A percentile compares a stretch with the other conserved stretches of the same genome.
Evolutionary conservation across 2,797 vertebrate genomes (phyloP).

Genomic region (Fratercula arctica): DNA sequence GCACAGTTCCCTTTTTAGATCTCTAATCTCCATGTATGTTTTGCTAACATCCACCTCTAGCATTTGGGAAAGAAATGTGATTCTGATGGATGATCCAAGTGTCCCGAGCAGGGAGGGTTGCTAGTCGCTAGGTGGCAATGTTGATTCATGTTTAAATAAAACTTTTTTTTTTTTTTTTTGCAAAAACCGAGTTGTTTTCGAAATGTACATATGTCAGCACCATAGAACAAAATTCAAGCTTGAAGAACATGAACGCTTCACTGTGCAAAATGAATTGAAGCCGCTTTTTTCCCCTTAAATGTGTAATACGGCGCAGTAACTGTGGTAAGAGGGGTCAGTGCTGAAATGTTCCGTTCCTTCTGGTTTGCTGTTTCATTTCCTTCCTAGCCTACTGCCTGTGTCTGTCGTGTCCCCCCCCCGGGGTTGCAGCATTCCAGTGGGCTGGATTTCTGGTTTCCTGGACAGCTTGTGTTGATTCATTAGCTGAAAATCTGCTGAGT

Average conservation of each 20-base stretch:
- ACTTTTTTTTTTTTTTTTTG: neutral
- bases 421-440: constrained; percentile 57
- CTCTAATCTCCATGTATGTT: neutral
- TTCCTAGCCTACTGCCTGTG: constrained; percentile 27
- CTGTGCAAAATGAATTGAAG: neutral
- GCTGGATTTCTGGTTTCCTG: constrained; percentile 65
- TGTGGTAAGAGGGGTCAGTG: neutral
- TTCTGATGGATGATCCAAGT: neutral
- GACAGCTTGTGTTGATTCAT: constrained; percentile 57
- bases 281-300: neutral
- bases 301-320: neutral
- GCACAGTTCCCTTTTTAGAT: neutral
- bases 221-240: constrained; percentile 14
- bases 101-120: neutral
- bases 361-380: constrained; percentile 54
- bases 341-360: constrained; percentile 34
- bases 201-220: constrained; percentile 34
- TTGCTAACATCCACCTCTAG: neutral
- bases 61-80: neutral
- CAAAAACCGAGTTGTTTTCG: neutral
- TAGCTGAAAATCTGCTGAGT: constrained; percentile 61
- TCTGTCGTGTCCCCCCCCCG: neutral
- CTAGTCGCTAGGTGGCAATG: constrained; percentile 70
- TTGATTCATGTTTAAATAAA: neutral
- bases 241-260: neutral